Evolutionary conservation across 2,113 vertebrate species (phyloP).

Genomic region (Oreotrochilus melanogaster): DNA sequence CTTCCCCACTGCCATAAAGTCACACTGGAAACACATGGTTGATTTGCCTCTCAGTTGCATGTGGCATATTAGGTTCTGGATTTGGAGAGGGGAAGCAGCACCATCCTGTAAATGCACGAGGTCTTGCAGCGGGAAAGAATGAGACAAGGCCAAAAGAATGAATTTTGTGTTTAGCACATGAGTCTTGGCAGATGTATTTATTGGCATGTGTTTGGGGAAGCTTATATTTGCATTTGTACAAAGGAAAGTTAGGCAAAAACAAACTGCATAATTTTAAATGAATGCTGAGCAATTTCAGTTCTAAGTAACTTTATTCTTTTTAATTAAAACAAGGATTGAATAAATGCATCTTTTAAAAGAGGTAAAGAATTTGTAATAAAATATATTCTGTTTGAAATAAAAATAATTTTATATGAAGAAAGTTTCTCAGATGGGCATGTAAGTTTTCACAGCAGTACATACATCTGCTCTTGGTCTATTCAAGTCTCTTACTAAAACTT

Average conservation of each 20-base stretch:
- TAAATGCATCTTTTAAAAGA: neutral
- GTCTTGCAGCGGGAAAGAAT: neutral
- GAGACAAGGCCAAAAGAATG: neutral
- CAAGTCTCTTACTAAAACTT: neutral
- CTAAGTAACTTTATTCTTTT: neutral
- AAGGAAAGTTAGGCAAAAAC: neutral
- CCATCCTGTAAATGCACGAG: neutral
- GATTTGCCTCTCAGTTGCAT: neutral
- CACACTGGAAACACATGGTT: neutral
- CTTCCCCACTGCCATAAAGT: neutral
- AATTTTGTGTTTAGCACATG: neutral
- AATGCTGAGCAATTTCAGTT: neutral
- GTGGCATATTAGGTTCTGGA: neutral
- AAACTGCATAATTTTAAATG: neutral
- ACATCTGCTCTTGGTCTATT: neutral
- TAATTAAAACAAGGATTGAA: neutral
- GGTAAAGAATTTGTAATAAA: neutral
- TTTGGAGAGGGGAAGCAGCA: neutral
- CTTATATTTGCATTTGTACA: neutral
- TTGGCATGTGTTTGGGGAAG: neutral
- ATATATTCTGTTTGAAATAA: neutral
- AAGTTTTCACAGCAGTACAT: neutral
- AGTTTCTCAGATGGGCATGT: neutral
- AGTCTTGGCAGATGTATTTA: neutral
- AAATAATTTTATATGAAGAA: neutral